Evolutionary conservation across 2,888 invertebrate genomes (phyloP).

Genomic region (Listrodromus nycthemerus): DNA sequence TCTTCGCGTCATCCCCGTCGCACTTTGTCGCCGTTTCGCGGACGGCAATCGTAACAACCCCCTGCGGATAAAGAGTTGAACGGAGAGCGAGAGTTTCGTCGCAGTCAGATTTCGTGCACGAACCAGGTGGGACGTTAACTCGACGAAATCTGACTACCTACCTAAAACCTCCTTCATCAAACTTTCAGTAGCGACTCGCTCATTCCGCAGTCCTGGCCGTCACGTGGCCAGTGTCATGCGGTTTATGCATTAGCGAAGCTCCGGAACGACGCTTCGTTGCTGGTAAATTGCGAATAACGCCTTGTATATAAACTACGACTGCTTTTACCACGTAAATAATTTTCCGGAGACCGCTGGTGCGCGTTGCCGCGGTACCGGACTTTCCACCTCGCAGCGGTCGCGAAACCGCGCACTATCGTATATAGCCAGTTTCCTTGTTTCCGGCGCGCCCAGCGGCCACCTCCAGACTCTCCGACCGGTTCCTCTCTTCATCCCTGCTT

Average conservation of each 20-base stretch:
- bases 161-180: background rate
- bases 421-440: conserved; percentile 8
- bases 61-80: background rate
- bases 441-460: conserved; percentile 2
- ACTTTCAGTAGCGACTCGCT: conserved; percentile 32
- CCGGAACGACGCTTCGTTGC: background rate
- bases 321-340: conserved; percentile 31
- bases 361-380: background rate
- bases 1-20: conserved; percentile 6
- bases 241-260: conserved; percentile 29
- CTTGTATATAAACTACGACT: background rate
- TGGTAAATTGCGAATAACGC: background rate
- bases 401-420: background rate
- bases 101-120: background rate
- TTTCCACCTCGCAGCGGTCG: conserved; percentile 7
- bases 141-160: background rate
- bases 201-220: conserved; percentile 6
- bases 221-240: background rate
- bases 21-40: background rate
- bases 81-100: background rate
- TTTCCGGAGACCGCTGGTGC: conserved; percentile 11
- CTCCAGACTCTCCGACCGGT: conserved; percentile 22
- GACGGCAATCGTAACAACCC: background rate
- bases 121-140: background rate
- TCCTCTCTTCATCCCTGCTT: background rate